These are phyloP conservation scores for Siniperca obscura DNA, from an alignment of 2,797 vertebrate species.

Conservation along the genomic window DNA sequence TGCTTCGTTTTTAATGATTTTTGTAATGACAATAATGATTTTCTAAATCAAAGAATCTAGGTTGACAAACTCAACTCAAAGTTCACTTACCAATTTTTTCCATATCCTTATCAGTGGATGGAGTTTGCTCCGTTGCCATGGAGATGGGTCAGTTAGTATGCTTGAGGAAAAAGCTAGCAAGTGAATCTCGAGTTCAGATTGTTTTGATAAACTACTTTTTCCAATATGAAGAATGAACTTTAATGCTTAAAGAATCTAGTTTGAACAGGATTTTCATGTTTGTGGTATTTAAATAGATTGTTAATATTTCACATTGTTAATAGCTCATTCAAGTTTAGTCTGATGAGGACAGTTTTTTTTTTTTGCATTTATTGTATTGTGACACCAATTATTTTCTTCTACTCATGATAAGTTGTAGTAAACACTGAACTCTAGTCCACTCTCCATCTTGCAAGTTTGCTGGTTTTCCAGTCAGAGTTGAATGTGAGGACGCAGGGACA, in stretches of 20 bases:
- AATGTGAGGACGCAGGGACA: background rate
- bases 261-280: background rate
- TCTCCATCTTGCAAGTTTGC: background rate
- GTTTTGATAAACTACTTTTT: too few relatives aligned
- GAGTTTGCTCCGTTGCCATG: background rate
- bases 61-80: background rate
- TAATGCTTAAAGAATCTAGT: background rate
- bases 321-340: background rate
- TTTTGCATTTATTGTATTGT: background rate
- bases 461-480: slow-evolving; percentile 9
- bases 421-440: too few relatives aligned
- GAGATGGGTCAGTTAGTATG: background rate
- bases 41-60: background rate
- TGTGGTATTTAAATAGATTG: background rate
- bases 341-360: too few relatives aligned
- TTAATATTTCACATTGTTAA: background rate
- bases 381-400: background rate
- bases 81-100: background rate
- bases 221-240: background rate
- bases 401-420: background rate
- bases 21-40: background rate
- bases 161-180: background rate
- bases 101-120: background rate
- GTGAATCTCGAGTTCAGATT: background rate
- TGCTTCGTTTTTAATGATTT: background rate